Conservation (phyloP, 2,113 vertebrate genomes). For the Andinoacara biseriatus region DNA sequence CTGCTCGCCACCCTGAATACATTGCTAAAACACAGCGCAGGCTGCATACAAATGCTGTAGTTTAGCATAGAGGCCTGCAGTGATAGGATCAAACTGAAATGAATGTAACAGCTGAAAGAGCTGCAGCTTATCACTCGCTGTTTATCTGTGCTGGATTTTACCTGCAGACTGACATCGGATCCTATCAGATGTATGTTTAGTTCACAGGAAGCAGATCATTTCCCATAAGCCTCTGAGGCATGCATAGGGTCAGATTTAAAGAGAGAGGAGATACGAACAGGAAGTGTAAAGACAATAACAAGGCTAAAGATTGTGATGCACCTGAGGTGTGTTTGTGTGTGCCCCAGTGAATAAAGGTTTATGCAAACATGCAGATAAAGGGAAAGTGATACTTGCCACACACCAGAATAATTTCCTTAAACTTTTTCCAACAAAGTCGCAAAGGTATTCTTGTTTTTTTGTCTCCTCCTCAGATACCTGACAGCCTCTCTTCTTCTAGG, state of each 20-base stretch:
- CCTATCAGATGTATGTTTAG: conserved; percentile 32
- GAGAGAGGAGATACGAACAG: not conserved
- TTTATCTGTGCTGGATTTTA: conserved; percentile 33
- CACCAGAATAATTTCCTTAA: not conserved
- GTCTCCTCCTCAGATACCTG: not conserved
- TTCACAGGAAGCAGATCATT: conserved; percentile 29
- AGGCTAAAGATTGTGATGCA: not conserved
- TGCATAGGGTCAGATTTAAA: conserved; percentile 16
- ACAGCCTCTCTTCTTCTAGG: not conserved
- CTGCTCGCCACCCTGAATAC: conserved; percentile 22
- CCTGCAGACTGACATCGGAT: conserved; percentile 40
- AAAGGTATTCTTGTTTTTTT: not conserved
- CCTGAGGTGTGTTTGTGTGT: not conserved
- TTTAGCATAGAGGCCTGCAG: conserved; percentile 16
- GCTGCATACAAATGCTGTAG: conserved; percentile 33
- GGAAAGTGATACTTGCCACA: not conserved
- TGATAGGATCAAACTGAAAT: conserved; percentile 44
- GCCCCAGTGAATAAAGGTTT: not conserved
- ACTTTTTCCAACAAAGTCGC: not conserved
- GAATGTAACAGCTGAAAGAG: conserved; percentile 32
- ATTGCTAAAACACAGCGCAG: not conserved
- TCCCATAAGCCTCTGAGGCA: conserved; percentile 47
- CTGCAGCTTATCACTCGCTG: conserved; percentile 19
- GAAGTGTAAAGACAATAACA: conserved; percentile 2
- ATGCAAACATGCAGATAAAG: not conserved